phyloP scores from a whole-genome alignment of 2,113 vertebrate species.

The Lepisosteus oculatus region DNA sequence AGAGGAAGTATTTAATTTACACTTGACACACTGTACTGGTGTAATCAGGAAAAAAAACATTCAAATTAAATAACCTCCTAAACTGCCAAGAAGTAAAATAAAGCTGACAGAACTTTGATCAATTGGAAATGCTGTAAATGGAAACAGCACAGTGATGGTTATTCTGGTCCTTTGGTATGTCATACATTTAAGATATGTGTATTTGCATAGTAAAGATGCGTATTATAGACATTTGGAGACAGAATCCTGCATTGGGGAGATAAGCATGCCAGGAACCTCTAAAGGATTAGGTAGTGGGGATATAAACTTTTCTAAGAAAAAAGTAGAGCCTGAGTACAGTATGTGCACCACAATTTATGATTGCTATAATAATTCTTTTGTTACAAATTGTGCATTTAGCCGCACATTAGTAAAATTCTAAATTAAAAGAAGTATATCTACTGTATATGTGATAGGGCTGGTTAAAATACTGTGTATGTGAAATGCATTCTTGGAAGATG shows the following conservation, averaged over 20 bases:
- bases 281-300: not conserved
- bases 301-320: not conserved
- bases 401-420: too few species aligned
- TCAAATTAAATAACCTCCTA: not conserved
- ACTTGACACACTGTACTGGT: too few species aligned
- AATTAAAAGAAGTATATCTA: too few species aligned
- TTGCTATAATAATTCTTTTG: too few species aligned
- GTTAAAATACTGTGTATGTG: too few species aligned
- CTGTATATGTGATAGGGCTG: too few species aligned
- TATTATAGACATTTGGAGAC: not conserved
- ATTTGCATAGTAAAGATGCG: not conserved
- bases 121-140: not conserved
- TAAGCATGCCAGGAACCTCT: not conserved
- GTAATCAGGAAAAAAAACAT: not conserved
- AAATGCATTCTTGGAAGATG: too few species aligned
- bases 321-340: too few species aligned
- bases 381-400: too few species aligned
- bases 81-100: not conserved
- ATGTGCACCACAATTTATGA: too few species aligned
- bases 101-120: not conserved
- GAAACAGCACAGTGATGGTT: not conserved
- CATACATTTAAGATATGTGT: not conserved
- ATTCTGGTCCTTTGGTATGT: not conserved
- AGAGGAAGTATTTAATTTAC: too few species aligned
- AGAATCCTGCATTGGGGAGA: not conserved